Base-by-base conservation (phyloP, 2,888 invertebrate species). In the Epinotia ramella region DNA sequence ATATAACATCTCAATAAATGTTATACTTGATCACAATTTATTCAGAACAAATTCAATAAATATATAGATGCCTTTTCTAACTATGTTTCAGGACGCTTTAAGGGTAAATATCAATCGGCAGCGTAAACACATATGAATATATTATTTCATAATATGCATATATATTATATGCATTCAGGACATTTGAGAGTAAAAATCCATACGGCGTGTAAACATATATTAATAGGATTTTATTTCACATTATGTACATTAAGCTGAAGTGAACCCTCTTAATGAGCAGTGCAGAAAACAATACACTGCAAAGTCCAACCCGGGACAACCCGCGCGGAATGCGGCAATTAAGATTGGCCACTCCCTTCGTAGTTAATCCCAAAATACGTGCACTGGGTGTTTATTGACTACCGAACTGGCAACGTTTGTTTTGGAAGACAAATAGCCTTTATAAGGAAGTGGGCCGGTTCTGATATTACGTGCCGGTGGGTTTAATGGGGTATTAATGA, bases 291-390 rank as follows among this genome's bases (percentile, higher is more conserved):
- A 92, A 93, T 92, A 86, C 86, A 91, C 84, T 90, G 85, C 89
- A 86, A 62, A 85, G 86, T 84, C 83, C 84, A 84, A 89, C 88
- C 87, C 88, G 81, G 86, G 90, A 89, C 89, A 91, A 88, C 91
- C 84, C 87, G 81, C 85, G 82, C 84, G 85, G 86, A 88, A 88
- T 86, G 87, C 84, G 85, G 88, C 92, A 93, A 93, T 94, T 94
- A 93, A 93, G 92, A 93, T 91, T 89, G 91, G 90, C 88, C 85
- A 89, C 90, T 90, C 91, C 91, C 92, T 88, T 86, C 86, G 86
- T 84, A 90, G 92, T 93, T 94, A 93, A 93, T 93, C 92, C 89
- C 87, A 90, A 92, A 91, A 91, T 93, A 94, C 94, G 93, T 94
- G 93, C 86, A 84, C 82, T 82, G 93, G 88, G 90, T 91, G 91